Conservation (phyloP, 35 echinoderm and acorn worm genomes). For the Patiria miniata region DNA sequence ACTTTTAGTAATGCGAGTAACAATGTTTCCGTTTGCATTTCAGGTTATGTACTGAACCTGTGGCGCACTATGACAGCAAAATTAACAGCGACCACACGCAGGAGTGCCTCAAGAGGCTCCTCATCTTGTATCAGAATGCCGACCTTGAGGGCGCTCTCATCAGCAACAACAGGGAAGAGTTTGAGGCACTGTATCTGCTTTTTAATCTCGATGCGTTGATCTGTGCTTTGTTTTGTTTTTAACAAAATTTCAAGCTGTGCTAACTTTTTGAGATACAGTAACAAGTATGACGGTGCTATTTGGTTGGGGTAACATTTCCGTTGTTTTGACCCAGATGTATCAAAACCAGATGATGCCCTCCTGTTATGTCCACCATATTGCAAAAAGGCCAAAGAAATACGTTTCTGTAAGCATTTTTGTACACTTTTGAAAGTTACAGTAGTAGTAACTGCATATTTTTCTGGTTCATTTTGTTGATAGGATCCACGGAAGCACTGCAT, state of each 20-base stretch:
- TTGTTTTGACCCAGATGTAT: too few species aligned
- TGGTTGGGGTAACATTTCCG: too few species aligned
- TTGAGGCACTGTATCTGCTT: slow-evolving; percentile 71
- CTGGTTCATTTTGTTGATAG: background rate
- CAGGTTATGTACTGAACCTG: slow-evolving; percentile 67
- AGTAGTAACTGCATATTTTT: background rate
- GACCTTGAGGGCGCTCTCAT: background rate
- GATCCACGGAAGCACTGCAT: slow-evolving; percentile 55
- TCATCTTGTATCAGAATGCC: slow-evolving; percentile 50
- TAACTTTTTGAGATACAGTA: too few species aligned
- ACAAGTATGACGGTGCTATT: too few species aligned
- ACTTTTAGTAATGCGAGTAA: too few species aligned
- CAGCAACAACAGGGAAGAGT: slow-evolving; percentile 29
- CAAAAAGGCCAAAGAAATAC: too few species aligned
- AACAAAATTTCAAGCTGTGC: too few species aligned
- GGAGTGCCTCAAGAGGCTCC: slow-evolving; percentile 78
- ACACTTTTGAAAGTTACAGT: too few species aligned
- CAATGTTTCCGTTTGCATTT: background rate
- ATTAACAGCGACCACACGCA: slow-evolving; percentile 76
- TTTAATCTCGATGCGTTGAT: slow-evolving; percentile 72
- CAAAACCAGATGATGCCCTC: too few species aligned
- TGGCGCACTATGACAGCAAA: slow-evolving; percentile 67
- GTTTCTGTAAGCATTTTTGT: too few species aligned
- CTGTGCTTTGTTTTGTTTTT: too few species aligned
- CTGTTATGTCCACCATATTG: too few species aligned